Evolutionary conservation across 2,888 invertebrate genomes (phyloP).

Genomic region (Chirona hameri): DNA sequence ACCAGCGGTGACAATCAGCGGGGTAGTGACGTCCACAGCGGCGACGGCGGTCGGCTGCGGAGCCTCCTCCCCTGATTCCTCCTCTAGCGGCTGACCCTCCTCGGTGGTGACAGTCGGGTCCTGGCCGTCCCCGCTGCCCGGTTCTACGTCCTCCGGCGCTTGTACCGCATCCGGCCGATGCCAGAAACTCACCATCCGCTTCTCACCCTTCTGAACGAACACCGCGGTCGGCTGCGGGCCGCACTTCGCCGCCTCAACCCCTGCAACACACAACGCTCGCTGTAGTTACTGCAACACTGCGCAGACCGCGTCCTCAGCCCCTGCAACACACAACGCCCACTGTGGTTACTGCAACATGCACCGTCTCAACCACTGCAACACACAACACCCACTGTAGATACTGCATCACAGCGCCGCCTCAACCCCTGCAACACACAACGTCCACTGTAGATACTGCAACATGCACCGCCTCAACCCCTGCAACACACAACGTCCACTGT

Average conservation of each 20-base stretch:
- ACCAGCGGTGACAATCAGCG: neutral
- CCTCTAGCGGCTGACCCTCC: neutral
- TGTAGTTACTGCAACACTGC: neutral
- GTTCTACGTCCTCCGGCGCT: neutral
- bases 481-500: too few species aligned
- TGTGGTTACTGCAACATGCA: too few species aligned
- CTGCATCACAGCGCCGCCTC: too few species aligned
- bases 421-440: too few species aligned
- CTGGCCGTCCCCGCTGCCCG: neutral
- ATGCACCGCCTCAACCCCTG: too few species aligned
- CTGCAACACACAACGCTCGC: too few species aligned
- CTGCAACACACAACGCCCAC: too few species aligned
- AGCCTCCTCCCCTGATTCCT: neutral
- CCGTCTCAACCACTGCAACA: too few species aligned
- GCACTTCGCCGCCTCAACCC: neutral
- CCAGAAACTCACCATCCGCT: neutral
- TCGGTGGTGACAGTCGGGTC: neutral
- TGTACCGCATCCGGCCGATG: too few species aligned
- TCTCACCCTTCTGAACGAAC: conserved; percentile 4
- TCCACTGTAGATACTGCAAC: too few species aligned
- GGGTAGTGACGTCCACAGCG: neutral
- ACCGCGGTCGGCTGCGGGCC: neutral
- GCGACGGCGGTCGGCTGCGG: neutral
- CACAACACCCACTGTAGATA: too few species aligned
- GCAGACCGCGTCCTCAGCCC: too few species aligned